Base-by-base conservation (phyloP, 1,140 invertebrate genomes). In the Eurytemora carolleeae region DNA sequence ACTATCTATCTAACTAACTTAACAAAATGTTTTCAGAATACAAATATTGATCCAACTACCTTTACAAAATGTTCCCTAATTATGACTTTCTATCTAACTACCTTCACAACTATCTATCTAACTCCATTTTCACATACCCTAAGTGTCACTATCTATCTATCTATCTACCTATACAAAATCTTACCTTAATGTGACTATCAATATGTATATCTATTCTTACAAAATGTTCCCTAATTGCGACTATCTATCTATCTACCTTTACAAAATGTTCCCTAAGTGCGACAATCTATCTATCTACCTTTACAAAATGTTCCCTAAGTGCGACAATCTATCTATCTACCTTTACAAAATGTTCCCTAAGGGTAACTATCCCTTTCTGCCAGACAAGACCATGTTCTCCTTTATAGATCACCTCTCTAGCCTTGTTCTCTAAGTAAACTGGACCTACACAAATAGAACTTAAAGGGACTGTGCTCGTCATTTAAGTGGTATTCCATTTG, bases 341-440 rank as follows among this genome's bases (percentile, higher is more conserved):
- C 23, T 2, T 2, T 1, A 2, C 2, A 57, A 1, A 2, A 57
- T 3, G 19, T n/a, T 2, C 17, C 1, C n/a, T 1, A 1, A 19
- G n/a, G 3, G 56, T 31, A 2, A 2, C 56, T 19, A 12, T 12
- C 1, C 18, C 3, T 18, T 12, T 31, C 2, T 24, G 56, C 26
- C 2, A 57, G 1, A 57, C 56, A 17, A 2, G 18, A 31, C 17
- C 2, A 57, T 2, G 18, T 31, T 12, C 2, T 1, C 17, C 12
- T 1, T 18, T 31, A 2, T 18, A 31, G 2, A 17, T n/a, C 12
- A 31, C 26, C 19, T 24, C 18, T 3, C 18, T 31, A n/a, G 67
- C 68, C 56, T 70, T 72, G 58, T 67, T 69, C 24, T 66, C 65
- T 24, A 72, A 61, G 44, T 69, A 71, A 0, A 72, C 69, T 7